phyloP scores from a whole-genome alignment of 2,888 invertebrate genomes.

The Trisateles emortualis region DNA sequence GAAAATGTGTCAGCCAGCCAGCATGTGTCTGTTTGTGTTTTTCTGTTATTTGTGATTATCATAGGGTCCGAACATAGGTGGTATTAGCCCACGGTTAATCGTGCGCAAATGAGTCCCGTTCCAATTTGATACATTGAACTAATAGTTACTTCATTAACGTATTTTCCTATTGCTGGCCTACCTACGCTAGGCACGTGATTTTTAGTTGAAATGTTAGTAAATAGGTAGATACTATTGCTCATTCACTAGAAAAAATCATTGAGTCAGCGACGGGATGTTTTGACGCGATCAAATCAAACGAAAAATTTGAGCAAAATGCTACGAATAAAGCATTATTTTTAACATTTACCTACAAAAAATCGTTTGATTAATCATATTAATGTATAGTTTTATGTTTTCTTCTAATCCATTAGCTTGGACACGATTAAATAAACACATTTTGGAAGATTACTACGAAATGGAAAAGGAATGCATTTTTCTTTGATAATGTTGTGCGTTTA shows the following conservation, averaged over 20 bases:
- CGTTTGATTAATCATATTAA: background rate
- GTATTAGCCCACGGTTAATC: too few relatives aligned
- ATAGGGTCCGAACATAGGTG: too few relatives aligned
- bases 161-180: background rate
- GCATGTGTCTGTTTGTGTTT: too few relatives aligned
- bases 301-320: too few relatives aligned
- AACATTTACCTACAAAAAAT: too few relatives aligned
- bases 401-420: conserved; percentile 47
- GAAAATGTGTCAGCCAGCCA: too few relatives aligned
- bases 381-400: conserved; percentile 31
- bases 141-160: background rate
- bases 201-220: background rate
- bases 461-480: conserved; percentile 24
- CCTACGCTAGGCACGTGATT: conserved; percentile 5
- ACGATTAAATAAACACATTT: conserved; percentile 45
- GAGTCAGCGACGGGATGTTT: conserved; percentile 9
- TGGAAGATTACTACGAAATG: conserved; percentile 38
- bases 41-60: too few relatives aligned
- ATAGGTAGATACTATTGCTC: conserved; percentile 3
- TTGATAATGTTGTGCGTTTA: background rate
- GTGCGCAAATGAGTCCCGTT: too few relatives aligned
- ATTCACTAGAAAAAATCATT: conserved; percentile 10
- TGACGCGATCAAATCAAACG: too few relatives aligned
- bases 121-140: too few relatives aligned
- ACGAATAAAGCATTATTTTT: too few relatives aligned